Conservation (phyloP, 2,113 vertebrate species). For the Emberiza fucata region DNA sequence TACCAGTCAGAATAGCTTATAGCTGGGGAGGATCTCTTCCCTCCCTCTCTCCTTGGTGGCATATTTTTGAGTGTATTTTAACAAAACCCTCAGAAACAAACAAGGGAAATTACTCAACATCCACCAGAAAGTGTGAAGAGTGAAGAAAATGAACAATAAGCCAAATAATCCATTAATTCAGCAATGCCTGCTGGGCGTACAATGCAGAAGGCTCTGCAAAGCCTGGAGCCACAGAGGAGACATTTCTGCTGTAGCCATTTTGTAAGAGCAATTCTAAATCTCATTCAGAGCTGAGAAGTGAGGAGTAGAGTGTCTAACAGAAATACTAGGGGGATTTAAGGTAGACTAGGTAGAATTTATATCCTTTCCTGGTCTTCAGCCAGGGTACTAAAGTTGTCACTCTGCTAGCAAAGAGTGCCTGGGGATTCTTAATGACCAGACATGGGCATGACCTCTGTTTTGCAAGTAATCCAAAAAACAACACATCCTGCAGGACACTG, state of each 20-base stretch:
- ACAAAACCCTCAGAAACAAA: background rate
- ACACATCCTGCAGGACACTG: background rate
- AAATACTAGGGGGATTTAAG: constrained; percentile 11
- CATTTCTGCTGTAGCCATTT: constrained; percentile 25
- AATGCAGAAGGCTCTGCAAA: background rate
- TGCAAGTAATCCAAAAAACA: constrained; percentile 59
- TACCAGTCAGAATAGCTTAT: constrained; percentile 56
- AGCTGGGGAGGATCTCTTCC: constrained; percentile 42
- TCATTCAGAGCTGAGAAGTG: background rate
- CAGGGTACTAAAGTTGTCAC: constrained; percentile 20
- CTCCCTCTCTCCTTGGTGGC: background rate
- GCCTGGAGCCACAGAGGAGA: background rate
- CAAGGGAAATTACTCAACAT: background rate
- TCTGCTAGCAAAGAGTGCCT: background rate
- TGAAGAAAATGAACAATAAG: background rate
- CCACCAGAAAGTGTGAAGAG: background rate
- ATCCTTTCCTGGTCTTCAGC: constrained; percentile 12
- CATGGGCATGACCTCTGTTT: constrained; percentile 42
- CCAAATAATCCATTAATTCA: constrained; percentile 17
- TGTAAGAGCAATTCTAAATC: background rate
- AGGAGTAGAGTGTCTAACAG: background rate
- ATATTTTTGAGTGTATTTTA: constrained; percentile 6
- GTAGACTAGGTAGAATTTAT: constrained; percentile 35
- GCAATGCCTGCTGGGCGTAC: background rate
- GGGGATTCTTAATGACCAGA: constrained; percentile 60